Conservation (phyloP, 2,888 invertebrate species). For the Pyralis farinalis region DNA sequence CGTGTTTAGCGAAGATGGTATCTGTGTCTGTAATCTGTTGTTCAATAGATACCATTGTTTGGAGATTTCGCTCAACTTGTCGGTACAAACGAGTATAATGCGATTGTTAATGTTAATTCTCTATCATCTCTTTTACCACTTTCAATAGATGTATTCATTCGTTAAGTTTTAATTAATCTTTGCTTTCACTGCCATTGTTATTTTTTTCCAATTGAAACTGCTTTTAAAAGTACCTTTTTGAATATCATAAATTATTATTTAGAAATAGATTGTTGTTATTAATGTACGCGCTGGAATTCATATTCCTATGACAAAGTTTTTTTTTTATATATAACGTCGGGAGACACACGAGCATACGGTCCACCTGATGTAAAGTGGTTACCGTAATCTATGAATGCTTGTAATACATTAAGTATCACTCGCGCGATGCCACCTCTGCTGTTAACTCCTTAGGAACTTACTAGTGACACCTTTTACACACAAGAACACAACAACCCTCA, state of each 20-base stretch:
- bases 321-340: no score
- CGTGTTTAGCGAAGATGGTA: conserved; percentile 3
- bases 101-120: conserved; percentile 37
- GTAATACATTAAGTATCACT: no score
- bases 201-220: conserved; percentile 3
- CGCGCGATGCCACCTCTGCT: no score
- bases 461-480: no score
- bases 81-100: conserved; percentile 23
- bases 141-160: conserved; percentile 50
- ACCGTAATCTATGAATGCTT: no score
- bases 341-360: no score
- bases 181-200: conserved; percentile 47
- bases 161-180: conserved; percentile 54
- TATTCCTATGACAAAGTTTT: no score
- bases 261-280: conserved; percentile 1
- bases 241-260: not conserved
- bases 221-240: not conserved
- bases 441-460: no score
- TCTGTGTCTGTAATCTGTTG: conserved; percentile 7
- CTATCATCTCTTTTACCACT: conserved; percentile 31
- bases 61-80: conserved; percentile 38
- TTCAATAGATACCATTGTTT: conserved; percentile 44
- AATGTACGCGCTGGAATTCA: not conserved
- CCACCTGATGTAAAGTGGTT: no score
- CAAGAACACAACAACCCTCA: no score